Conservation (phyloP, 2,113 vertebrate genomes). For the Chlamydotis undulata region DNA sequence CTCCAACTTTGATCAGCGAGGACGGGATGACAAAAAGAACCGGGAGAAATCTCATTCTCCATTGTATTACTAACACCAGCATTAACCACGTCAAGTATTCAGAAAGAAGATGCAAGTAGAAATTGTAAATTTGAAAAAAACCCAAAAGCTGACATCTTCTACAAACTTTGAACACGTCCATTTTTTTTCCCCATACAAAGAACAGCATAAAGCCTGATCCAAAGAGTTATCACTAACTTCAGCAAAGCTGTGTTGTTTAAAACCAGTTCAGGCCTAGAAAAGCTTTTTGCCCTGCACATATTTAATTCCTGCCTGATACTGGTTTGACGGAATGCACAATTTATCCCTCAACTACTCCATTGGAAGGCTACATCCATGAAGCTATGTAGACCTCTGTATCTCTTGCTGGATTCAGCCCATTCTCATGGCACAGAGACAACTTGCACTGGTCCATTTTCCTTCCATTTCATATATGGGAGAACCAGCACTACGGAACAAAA, state of each 20-base stretch:
- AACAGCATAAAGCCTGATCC: background rate
- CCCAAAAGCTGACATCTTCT: background rate
- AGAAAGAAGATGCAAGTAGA: background rate
- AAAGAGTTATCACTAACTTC: background rate
- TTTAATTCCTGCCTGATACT: background rate
- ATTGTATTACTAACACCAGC: accelerated
- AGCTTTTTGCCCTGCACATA: background rate
- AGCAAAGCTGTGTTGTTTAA: background rate
- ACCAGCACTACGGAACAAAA: background rate
- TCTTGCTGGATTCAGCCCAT: background rate
- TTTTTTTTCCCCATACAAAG: background rate
- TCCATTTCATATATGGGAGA: background rate
- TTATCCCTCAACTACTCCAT: background rate
- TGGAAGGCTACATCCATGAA: background rate
- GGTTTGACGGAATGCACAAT: background rate
- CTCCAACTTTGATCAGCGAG: background rate
- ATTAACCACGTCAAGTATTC: background rate
- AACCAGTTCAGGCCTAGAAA: background rate
- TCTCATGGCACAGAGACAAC: background rate
- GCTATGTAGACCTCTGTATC: background rate
- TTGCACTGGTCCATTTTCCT: background rate
- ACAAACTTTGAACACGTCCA: background rate
- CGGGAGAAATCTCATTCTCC: background rate
- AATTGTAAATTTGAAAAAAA: background rate
- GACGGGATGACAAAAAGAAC: background rate